Conservation (phyloP, 2,888 invertebrate genomes). For the Agriopis marginaria region DNA sequence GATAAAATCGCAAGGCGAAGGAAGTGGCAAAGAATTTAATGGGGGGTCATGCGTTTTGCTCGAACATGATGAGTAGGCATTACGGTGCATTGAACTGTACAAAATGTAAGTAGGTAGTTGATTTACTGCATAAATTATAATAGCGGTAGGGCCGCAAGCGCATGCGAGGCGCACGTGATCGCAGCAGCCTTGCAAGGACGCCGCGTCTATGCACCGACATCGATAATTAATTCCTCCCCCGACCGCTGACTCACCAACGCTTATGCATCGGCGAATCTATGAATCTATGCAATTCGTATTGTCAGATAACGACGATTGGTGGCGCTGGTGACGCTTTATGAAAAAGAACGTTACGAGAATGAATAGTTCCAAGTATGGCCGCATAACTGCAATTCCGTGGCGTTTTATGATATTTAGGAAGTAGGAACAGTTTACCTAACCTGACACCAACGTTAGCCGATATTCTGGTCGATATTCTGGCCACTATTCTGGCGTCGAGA, state of each 20-base stretch:
- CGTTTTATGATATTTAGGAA: too few species aligned
- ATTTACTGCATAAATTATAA: slow-evolving; percentile 15
- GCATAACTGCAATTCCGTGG: too few species aligned
- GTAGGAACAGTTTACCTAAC: too few species aligned
- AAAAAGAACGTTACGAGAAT: not conserved
- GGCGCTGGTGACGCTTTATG: not conserved
- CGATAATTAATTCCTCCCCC: slow-evolving; percentile 80
- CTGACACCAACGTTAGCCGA: too few species aligned
- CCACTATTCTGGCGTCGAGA: too few species aligned
- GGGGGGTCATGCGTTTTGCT: not conserved
- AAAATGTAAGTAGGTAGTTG: slow-evolving; percentile 4
- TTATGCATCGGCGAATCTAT: slow-evolving; percentile 36
- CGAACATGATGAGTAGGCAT: not conserved
- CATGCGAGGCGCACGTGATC: slow-evolving; percentile 68
- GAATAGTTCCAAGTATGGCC: too few species aligned
- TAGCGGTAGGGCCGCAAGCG: slow-evolving; percentile 38
- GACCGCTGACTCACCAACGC: slow-evolving; percentile 70
- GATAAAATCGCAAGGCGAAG: too few species aligned
- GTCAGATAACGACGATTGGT: slow-evolving; percentile 5
- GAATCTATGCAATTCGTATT: slow-evolving; percentile 34
- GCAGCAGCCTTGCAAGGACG: slow-evolving; percentile 84
- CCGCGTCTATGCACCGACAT: slow-evolving; percentile 75
- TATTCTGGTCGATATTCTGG: too few species aligned
- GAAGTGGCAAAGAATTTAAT: not conserved
- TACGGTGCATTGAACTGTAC: not conserved